Evolutionary conservation across 2,113 vertebrate species (phyloP), one percentile per base, ranked within the genome.

Genomic region (Onychostoma macrolepis): DNA sequence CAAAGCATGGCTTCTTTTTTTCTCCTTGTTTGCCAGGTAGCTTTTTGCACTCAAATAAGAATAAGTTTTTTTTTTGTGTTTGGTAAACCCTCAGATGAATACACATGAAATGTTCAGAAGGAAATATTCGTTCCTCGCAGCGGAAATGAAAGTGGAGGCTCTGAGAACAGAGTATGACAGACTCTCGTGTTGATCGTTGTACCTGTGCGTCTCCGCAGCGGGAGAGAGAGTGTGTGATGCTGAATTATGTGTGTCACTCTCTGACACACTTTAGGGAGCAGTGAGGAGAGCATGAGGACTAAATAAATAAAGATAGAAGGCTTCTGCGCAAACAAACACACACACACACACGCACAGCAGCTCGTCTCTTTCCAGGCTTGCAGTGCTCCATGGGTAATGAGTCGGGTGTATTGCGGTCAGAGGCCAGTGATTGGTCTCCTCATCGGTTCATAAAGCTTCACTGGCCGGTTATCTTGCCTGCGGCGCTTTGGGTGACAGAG

Each of bases 271-370:
- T 43, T 43, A 74, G 36, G 71, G 71, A 74, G 21, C 36, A 74
- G 71, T 41, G 71, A 74, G 36, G 36, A 74, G 36, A 43, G 71
- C 36, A 43, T 43, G 36, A 74, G 71, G 71, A 74, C 71, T 74
- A 74, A 74, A 74, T 43, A 43, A 74, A 74, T 74, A 74, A 43
- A 74, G 10, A 74, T 74, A 72, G 69, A 72, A 41, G 36, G 21
- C 3, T 33, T 69, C 65, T 19, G 30, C 0, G 0, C 65, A 36
- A 8, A 19, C 63, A 67, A 4, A 67, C 65, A 67, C 6, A 41
- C 71, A 30, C 63, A 28, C 26, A 12, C 63, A 28, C 69, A 36
- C 61, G 11, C n/a, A 63, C 10, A 33, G 13, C 1, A 13, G 26
- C 63, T 30, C 12, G 5, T 67, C 28, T 33, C 65, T 19, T 65